A percentile compares a stretch with the other conserved stretches of the same genome.
phyloP scores from a whole-genome alignment of 2,888 invertebrate genomes.

The Malthinus flaveolus region DNA sequence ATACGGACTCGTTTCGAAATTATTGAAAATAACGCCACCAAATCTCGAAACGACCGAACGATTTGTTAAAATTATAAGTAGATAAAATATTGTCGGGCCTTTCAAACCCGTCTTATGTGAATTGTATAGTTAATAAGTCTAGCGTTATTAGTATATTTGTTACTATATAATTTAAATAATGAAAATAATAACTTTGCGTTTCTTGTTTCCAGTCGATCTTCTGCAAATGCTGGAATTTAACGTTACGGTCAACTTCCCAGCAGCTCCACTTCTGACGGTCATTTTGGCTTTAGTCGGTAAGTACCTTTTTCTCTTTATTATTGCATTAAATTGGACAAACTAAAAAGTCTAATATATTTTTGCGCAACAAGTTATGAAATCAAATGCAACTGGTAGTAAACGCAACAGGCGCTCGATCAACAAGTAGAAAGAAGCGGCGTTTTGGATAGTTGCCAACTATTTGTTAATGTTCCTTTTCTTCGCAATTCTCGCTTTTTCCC shows the following conservation, averaged over 20 bases:
- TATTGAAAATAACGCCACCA: no score
- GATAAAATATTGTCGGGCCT: no score
- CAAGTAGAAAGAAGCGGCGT: conserved; percentile 38
- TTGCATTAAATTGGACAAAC: no score
- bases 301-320: conserved; percentile 45
- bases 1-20: no score
- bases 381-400: conserved; percentile 37
- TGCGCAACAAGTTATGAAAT: conserved; percentile 40
- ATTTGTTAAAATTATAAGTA: no score
- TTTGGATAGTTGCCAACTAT: conserved; percentile 6
- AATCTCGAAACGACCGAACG: no score
- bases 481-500: neutral
- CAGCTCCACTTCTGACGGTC: conserved; percentile 94
- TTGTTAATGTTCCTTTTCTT: conserved; percentile 2
- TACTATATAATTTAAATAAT: no score
- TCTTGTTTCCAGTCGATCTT: conserved; percentile 80
- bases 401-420: conserved; percentile 39
- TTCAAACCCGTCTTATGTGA: no score
- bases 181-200: neutral
- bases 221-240: conserved; percentile 98
- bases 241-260: conserved; percentile 90
- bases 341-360: neutral
- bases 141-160: no score
- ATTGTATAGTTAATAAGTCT: no score
- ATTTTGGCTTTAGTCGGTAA: conserved; percentile 97